A percentile compares a stretch with the other conserved stretches of the same genome.
Evolutionary conservation across 2,113 vertebrate genomes (phyloP).

Genomic region (Budorcas taxicolor): DNA sequence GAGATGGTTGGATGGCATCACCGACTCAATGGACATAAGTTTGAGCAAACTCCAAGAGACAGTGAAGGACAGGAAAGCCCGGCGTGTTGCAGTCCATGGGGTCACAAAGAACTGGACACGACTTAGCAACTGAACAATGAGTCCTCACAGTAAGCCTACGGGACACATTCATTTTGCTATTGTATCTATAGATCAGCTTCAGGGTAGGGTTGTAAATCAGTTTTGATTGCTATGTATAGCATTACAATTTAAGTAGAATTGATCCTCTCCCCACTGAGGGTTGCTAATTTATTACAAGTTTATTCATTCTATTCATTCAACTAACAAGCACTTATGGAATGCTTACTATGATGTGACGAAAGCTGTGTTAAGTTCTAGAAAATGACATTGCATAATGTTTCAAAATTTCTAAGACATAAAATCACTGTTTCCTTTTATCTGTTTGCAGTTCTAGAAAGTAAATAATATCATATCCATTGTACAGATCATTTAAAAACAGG

Average conservation of each 20-base stretch:
- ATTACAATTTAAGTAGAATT: neutral
- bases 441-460: neutral
- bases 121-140: neutral
- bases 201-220: neutral
- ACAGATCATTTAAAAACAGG: neutral
- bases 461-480: neutral
- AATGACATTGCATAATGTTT: neutral
- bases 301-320: neutral
- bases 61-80: neutral
- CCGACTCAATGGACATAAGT: neutral
- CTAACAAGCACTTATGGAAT: neutral
- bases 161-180: neutral
- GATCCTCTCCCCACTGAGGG: neutral
- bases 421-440: neutral
- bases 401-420: neutral
- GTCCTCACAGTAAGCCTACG: neutral
- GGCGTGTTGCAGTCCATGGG: neutral
- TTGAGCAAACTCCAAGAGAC: neutral
- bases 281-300: neutral
- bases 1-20: neutral
- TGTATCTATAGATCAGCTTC: neutral
- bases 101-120: neutral
- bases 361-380: neutral
- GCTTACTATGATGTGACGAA: neutral
- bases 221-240: neutral